Conservation (phyloP, 92 coral and sea anemone genomes). For the Meandrina meandrites region DNA sequence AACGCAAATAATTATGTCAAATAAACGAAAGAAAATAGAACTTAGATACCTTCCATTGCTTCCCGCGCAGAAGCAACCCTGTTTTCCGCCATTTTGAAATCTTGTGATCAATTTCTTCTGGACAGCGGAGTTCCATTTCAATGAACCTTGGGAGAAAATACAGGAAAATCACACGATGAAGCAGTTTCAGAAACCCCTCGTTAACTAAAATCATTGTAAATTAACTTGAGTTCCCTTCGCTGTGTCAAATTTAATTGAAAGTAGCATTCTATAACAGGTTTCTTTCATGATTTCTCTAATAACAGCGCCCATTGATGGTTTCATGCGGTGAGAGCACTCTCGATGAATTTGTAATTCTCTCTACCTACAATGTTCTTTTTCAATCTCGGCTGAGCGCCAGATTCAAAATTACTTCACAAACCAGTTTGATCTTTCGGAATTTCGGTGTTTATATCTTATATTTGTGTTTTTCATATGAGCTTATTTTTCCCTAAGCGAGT, state of each 20-base stretch:
- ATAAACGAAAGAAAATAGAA: not conserved
- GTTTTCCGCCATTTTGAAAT: conserved; percentile 88
- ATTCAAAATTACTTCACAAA: conserved; percentile 62
- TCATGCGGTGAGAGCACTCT: not conserved
- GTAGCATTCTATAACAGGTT: not conserved
- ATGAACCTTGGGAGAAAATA: conserved; percentile 24
- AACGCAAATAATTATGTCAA: not conserved
- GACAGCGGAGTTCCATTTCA: conserved; percentile 67
- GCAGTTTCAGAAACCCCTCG: not conserved
- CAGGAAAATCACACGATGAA: not conserved
- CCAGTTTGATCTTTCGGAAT: conserved; percentile 35
- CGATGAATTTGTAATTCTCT: conserved; percentile 64
- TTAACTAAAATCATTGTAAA: not conserved
- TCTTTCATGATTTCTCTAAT: not conserved
- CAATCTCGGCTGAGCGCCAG: conserved; percentile 70
- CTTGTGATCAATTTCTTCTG: not conserved
- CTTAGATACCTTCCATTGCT: conserved; percentile 87
- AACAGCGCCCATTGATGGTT: not conserved
- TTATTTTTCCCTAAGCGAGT: not conserved
- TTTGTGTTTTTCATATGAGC: conserved; percentile 1
- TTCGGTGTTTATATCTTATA: not conserved
- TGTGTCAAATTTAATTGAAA: not conserved
- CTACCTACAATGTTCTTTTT: conserved; percentile 34
- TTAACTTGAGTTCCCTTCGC: not conserved
- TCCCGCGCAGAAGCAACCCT: conserved; percentile 83